Base-by-base conservation (phyloP, 2,888 invertebrate genomes). In the Dichetophora obliterata region DNA sequence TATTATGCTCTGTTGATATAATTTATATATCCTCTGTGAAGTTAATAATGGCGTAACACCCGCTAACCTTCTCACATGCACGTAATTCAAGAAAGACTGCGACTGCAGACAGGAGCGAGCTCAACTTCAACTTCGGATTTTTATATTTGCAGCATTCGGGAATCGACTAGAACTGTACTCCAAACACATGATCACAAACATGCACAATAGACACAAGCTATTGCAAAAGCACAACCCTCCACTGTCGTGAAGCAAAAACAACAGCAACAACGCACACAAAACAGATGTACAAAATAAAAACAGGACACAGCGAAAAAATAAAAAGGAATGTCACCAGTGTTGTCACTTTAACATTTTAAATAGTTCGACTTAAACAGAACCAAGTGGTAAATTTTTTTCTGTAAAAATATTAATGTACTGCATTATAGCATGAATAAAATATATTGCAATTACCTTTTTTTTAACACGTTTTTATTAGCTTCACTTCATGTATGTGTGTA, bases 31-130 rank as follows among this genome's bases (percentile, higher is more conserved):
- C 59, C 14, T 14, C 31, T 63, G 3, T 63, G 31, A 50, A 48
- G 43, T 43, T 43, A 31, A 6, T 50, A 50, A 50, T 11, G 48
- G 8, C 22, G 14, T 16, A 68, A 22, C 66, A 43, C 22, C 43
- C 48, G 14, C 19, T 48, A 22, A 24, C 68, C 11, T 52, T 48
- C 50, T 50, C 68, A 16, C 68, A 68, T 50, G 48, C 50, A 68
- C 50, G 24, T 68, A 68, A 24, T 24, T 50, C 68, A 68, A 68
- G 48, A 68, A 22, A 68, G 68, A 68, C 68, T 68, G 50, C 50
- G 50, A 16, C 48, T 68, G 68, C 68, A 68, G 50, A 68, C 48
- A 68, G 68, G 68, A 68, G 48, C 19, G 68, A 8, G 50, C 50
- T 48, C 48, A 48, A 68, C 50, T 68, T 68, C 68, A 50, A 50